Conservation (phyloP, 2,797 vertebrate genomes). For the Mormyrus proboscirostris region DNA sequence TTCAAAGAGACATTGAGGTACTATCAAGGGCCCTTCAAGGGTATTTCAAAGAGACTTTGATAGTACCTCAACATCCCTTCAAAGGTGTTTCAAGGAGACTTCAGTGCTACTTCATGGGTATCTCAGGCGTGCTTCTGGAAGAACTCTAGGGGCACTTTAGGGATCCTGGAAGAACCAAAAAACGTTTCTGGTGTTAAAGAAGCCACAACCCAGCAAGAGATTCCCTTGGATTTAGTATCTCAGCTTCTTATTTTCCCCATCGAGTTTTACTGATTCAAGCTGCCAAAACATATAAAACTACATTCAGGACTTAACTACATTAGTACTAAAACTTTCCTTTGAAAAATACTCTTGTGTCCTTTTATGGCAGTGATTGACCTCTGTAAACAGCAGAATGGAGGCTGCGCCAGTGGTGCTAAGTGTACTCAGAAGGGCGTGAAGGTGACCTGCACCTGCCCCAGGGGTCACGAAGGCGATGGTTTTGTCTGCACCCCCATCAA, state of each 20-base stretch:
- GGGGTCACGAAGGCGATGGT: slow-evolving; percentile 76
- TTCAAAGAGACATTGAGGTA: too few relatives aligned
- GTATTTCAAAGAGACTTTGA: background rate
- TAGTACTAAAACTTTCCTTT: background rate
- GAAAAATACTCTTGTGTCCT: background rate
- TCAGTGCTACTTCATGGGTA: background rate
- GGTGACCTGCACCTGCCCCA: slow-evolving; percentile 75
- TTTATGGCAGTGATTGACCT: slow-evolving; percentile 62
- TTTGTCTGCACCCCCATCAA: slow-evolving; percentile 68
- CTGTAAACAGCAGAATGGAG: slow-evolving; percentile 77
- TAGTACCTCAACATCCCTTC: too few relatives aligned
- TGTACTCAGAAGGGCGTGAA: slow-evolving; percentile 69
- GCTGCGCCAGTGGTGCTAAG: slow-evolving; percentile 67
- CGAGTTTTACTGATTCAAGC: background rate
- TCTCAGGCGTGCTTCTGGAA: background rate
- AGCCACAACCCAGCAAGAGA: background rate
- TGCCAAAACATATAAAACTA: background rate
- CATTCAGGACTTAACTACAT: background rate
- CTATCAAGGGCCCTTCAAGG: background rate
- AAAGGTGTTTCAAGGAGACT: background rate
- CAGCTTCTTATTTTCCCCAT: background rate
- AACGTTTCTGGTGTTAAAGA: background rate
- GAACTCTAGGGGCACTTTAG: background rate
- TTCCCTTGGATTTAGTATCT: background rate
- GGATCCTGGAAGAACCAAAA: background rate